Percentiles rank a stretch among this genome's conserved stretches.
Conservation (phyloP, 1,140 invertebrate genomes). For the Heliothis virescens region DNA sequence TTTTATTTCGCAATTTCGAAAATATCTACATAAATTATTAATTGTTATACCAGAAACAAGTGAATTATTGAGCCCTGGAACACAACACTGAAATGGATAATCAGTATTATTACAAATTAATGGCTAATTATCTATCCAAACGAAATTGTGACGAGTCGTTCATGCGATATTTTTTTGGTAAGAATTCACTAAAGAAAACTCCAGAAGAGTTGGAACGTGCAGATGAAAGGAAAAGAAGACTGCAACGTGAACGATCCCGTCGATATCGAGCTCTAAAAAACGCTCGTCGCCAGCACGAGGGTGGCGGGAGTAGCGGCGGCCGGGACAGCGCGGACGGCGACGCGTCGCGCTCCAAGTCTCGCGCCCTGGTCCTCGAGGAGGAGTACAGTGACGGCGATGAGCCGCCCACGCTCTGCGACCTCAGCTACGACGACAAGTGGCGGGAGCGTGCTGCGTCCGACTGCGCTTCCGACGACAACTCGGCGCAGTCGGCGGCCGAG, state of each 20-base stretch:
- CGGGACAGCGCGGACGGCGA: constrained; percentile 68
- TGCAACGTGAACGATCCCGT: constrained; percentile 78
- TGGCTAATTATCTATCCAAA: constrained; percentile 83
- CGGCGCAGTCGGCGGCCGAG: constrained; percentile 74
- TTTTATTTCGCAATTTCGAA: constrained; percentile 83
- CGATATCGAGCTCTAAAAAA: constrained; percentile 80
- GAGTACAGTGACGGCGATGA: constrained; percentile 77
- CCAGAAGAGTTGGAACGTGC: constrained; percentile 81
- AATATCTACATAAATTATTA: constrained; percentile 63
- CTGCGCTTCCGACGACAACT: constrained; percentile 81
- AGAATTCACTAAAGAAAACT: constrained; percentile 80
- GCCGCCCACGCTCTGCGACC: constrained; percentile 79
- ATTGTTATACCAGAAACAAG: constrained; percentile 53
- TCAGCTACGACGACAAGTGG: constrained; percentile 79
- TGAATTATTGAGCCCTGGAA: constrained; percentile 43
- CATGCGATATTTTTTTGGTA: constrained; percentile 83
- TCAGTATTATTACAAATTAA: constrained; percentile 83
- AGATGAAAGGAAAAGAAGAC: constrained; percentile 77
- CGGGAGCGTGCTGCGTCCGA: constrained; percentile 74
- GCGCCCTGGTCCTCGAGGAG: constrained; percentile 68
- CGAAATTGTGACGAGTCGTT: constrained; percentile 83
- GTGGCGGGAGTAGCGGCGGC: constrained; percentile 58
- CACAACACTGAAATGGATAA: constrained; percentile 73
- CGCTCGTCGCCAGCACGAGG: constrained; percentile 77
- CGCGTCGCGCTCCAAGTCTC: constrained; percentile 63